Percentiles rank a stretch among this genome's conserved stretches.
These are phyloP conservation scores for Lacerta agilis DNA, from an alignment of 2,797 vertebrate genomes.

Conservation along the genomic window DNA sequence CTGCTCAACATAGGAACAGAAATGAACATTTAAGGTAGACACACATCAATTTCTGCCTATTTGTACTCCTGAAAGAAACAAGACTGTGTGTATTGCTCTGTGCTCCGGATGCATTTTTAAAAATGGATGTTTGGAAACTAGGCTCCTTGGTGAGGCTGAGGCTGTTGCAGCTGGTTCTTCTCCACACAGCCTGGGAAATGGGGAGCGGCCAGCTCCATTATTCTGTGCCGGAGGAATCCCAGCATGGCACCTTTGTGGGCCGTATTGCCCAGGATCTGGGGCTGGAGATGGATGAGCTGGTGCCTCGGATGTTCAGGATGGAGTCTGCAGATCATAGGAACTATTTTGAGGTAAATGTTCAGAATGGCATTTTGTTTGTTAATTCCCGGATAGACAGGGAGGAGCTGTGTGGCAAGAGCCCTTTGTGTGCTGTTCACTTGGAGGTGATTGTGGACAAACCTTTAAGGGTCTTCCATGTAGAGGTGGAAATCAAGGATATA, in stretches of 20 bases:
- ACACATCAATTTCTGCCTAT: neutral
- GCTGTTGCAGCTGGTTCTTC: constrained; percentile 48
- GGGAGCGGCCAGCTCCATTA: constrained; percentile 76
- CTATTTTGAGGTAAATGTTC: constrained; percentile 79
- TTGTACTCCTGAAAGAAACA: neutral
- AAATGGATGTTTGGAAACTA: constrained; percentile 8
- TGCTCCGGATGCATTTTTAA: neutral
- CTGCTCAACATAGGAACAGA: neutral
- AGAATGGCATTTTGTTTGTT: constrained; percentile 80
- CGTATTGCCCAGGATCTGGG: constrained; percentile 83
- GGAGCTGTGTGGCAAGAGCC: constrained; percentile 73
- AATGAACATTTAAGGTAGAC: neutral
- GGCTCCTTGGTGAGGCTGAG: neutral
- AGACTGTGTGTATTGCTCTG: neutral
- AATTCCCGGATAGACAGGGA: constrained; percentile 78
- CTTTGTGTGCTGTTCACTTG: constrained; percentile 77
- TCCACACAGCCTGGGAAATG: constrained; percentile 36
- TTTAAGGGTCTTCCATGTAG: constrained; percentile 81
- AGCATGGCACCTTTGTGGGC: constrained; percentile 80
- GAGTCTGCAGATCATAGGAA: constrained; percentile 71
- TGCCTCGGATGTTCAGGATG: constrained; percentile 77
- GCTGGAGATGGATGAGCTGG: constrained; percentile 74
- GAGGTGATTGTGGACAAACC: constrained; percentile 82
- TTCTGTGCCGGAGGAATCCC: constrained; percentile 80
- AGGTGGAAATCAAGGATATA: constrained; percentile 81